Conservation (phyloP, 1,140 invertebrate genomes). For the Drosophila nannoptera region DNA sequence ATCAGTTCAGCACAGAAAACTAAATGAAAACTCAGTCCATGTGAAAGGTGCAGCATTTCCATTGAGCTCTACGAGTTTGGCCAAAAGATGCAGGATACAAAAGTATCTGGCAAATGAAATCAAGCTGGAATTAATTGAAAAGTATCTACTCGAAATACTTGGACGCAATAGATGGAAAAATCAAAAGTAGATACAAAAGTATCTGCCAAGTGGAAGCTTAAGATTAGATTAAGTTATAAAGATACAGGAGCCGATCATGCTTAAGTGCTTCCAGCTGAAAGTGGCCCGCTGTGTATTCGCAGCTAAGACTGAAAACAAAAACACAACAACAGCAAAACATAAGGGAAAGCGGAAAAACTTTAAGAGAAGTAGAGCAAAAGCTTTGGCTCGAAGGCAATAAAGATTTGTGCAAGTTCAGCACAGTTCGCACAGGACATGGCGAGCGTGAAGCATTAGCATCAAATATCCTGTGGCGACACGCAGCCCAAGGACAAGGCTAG, state of each 20-base stretch:
- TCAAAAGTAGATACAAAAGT: too few species aligned
- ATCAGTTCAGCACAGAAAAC: constrained; percentile 2
- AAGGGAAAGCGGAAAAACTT: neutral
- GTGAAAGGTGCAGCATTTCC: constrained; percentile 3
- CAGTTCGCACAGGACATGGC: constrained; percentile 31
- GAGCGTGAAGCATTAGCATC: constrained; percentile 21
- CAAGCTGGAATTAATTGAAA: neutral
- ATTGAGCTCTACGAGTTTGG: constrained; percentile 8
- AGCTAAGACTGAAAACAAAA: constrained; percentile 5
- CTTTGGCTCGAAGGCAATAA: constrained; percentile 59
- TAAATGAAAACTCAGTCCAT: constrained; percentile 27
- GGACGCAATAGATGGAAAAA: too few species aligned
- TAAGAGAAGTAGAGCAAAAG: constrained; percentile 28
- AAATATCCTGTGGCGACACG: constrained; percentile 42
- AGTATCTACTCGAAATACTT: too few species aligned
- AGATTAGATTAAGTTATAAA: too few species aligned
- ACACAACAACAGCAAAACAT: neutral
- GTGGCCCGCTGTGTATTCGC: constrained; percentile 14
- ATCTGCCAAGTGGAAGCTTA: too few species aligned
- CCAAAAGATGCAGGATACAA: neutral
- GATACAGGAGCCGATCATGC: neutral
- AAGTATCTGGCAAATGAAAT: constrained; percentile 5
- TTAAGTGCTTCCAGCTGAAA: constrained; percentile 3
- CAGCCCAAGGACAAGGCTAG: constrained; percentile 36
- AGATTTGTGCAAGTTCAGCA: constrained; percentile 67